These are phyloP conservation scores for Chanos chanos DNA, from an alignment of 2,797 vertebrate species.

Conservation along the genomic window DNA sequence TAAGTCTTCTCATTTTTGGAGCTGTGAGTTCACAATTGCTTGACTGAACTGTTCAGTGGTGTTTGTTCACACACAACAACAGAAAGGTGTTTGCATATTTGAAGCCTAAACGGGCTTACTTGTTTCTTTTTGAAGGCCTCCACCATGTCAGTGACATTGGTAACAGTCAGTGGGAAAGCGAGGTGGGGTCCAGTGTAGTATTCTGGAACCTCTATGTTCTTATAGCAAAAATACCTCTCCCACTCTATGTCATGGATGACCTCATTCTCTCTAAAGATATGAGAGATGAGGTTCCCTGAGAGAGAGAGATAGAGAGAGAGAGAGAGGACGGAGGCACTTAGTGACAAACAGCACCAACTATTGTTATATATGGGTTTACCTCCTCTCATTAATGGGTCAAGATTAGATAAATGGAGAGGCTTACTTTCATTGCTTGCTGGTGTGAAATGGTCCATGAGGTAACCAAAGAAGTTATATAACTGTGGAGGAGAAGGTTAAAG, in stretches of 20 bases:
- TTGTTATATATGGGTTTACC: too few relatives aligned
- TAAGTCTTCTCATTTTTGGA: too few relatives aligned
- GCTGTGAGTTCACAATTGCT: too few relatives aligned
- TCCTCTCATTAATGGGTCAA: not conserved
- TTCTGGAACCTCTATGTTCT: slow-evolving; percentile 75
- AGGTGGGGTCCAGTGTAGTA: slow-evolving; percentile 79
- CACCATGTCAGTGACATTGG: slow-evolving; percentile 79
- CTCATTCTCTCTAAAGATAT: slow-evolving; percentile 78
- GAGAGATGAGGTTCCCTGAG: slow-evolving; percentile 82
- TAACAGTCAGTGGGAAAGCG: slow-evolving; percentile 82
- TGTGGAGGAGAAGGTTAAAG: slow-evolving; percentile 60
- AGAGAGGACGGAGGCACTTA: not conserved
- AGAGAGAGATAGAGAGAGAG: not conserved
- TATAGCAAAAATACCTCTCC: slow-evolving; percentile 76
- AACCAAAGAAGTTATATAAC: slow-evolving; percentile 90
- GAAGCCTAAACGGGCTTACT: slow-evolving; percentile 68
- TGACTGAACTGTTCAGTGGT: too few relatives aligned
- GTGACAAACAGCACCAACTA: too few relatives aligned
- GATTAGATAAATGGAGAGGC: slow-evolving; percentile 49
- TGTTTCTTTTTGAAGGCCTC: slow-evolving; percentile 88
- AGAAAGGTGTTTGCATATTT: too few relatives aligned
- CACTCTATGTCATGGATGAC: slow-evolving; percentile 67
- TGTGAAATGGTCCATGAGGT: slow-evolving; percentile 86
- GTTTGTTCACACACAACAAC: too few relatives aligned
- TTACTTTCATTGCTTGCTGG: slow-evolving; percentile 83